Conservation (phyloP, 2,113 vertebrate genomes). For the Planiliza haematocheilus region DNA sequence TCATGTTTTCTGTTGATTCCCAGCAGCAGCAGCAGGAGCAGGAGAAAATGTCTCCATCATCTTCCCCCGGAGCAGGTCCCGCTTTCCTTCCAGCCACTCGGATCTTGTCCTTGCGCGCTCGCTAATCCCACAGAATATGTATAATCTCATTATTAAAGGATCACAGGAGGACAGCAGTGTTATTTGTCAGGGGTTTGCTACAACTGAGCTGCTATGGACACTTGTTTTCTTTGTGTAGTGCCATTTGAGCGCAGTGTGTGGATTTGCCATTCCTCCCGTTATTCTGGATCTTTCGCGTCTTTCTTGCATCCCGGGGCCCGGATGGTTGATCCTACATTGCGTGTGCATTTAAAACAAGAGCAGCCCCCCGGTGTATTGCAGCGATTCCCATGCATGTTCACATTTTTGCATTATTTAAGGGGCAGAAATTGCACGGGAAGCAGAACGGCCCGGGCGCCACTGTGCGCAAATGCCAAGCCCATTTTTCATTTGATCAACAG, state of each 20-base stretch:
- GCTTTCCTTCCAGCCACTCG: neutral
- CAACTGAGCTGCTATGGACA: neutral
- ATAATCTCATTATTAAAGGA: conserved; percentile 63
- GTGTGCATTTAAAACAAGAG: neutral
- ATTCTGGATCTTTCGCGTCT: conserved; percentile 75
- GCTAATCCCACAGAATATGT: conserved; percentile 64
- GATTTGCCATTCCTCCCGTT: neutral
- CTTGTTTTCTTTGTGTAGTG: conserved; percentile 30
- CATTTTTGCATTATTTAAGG: conserved; percentile 6
- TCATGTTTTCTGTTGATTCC: conserved; percentile 6
- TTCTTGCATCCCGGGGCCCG: conserved; percentile 37
- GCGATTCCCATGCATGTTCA: neutral
- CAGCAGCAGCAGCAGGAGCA: no score
- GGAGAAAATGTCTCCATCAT: conserved; percentile 55
- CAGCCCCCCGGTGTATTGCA: neutral
- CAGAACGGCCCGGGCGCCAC: conserved; percentile 34
- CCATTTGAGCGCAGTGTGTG: conserved; percentile 1
- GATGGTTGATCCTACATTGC: neutral
- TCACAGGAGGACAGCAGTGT: conserved; percentile 2
- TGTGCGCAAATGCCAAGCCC: conserved; percentile 78
- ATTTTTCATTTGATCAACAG: conserved; percentile 60
- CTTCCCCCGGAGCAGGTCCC: conserved; percentile 50
- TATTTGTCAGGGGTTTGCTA: conserved; percentile 7
- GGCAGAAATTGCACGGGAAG: neutral
- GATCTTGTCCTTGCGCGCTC: conserved; percentile 18